Percentiles rank a stretch among this genome's conserved stretches.
phyloP scores from a whole-genome alignment of 1,140 invertebrate genomes.

The Agraylea sexmaculata region DNA sequence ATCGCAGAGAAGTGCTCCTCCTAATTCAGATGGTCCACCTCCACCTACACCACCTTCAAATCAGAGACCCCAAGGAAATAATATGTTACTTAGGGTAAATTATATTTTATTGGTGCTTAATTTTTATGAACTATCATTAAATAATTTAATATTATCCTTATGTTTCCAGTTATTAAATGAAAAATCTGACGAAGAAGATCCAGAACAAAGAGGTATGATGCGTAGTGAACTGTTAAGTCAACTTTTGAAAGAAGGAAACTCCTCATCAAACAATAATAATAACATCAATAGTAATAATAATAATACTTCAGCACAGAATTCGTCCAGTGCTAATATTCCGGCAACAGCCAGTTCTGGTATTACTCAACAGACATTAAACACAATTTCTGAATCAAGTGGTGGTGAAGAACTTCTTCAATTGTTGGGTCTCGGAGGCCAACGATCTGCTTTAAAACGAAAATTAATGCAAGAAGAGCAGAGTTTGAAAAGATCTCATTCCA shows the following conservation, averaged over 20 bases:
- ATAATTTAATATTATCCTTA: slow-evolving; percentile 5
- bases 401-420: slow-evolving; percentile 17
- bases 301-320: background rate
- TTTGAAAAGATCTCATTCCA: slow-evolving; percentile 22
- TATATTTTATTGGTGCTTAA: slow-evolving; percentile 4
- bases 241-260: slow-evolving; percentile 53
- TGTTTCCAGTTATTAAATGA: slow-evolving; percentile 67
- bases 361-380: too few relatives aligned
- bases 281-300: slow-evolving; percentile 3
- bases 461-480: slow-evolving; percentile 19
- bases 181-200: slow-evolving; percentile 66
- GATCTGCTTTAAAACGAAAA: slow-evolving; percentile 19
- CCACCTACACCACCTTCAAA: slow-evolving; percentile 26
- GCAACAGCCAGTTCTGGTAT: too few relatives aligned
- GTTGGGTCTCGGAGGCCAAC: slow-evolving; percentile 14
- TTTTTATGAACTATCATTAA: background rate
- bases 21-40: slow-evolving; percentile 21
- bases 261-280: slow-evolving; percentile 39
- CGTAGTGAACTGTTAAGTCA: slow-evolving; percentile 69
- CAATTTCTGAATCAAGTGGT: too few relatives aligned
- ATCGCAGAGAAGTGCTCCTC: slow-evolving; percentile 16
- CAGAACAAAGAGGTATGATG: slow-evolving; percentile 46
- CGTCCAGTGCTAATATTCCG: slow-evolving; percentile 1
- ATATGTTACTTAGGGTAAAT: slow-evolving; percentile 64
- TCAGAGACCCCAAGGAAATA: slow-evolving; percentile 40